These are phyloP conservation scores for Eristalis tenax DNA, from an alignment of 2,888 invertebrate species.

Conservation along the genomic window DNA sequence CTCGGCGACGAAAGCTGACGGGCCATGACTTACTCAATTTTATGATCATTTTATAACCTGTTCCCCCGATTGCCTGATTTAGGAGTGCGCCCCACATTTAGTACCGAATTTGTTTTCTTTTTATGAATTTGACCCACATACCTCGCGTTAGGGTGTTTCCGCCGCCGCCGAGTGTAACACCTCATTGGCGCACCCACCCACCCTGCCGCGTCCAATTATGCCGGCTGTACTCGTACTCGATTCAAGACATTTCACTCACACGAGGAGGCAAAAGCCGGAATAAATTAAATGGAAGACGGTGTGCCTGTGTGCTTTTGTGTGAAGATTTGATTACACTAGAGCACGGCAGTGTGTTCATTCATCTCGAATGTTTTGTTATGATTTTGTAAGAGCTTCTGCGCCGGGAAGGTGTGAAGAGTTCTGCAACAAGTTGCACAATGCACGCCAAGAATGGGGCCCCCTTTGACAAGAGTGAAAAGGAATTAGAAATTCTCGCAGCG, in stretches of 20 bases:
- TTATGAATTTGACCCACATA: conserved; percentile 60
- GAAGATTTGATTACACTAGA: not conserved
- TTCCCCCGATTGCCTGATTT: conserved; percentile 23
- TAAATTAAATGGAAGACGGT: conserved; percentile 28
- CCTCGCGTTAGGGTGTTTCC: conserved; percentile 36
- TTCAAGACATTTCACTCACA: not conserved
- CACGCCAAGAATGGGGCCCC: not conserved
- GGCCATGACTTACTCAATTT: conserved; percentile 8
- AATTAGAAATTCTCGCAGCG: conserved; percentile 36
- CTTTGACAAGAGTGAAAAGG: conserved; percentile 1
- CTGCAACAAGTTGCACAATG: conserved; percentile 51
- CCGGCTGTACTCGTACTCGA: not conserved
- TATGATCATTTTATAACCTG: conserved; percentile 38
- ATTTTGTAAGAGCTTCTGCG: conserved; percentile 25
- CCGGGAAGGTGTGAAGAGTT: conserved; percentile 53
- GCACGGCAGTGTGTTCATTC: conserved; percentile 1
- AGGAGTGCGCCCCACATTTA: conserved; percentile 8
- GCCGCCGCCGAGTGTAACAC: conserved; percentile 10
- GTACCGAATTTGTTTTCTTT: conserved; percentile 14
- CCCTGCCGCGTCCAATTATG: conserved; percentile 7
- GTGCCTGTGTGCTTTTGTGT: not conserved
- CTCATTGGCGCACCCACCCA: not conserved
- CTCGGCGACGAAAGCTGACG: not conserved
- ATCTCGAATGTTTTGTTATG: not conserved
- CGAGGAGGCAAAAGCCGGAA: not conserved